Evolutionary conservation across 2,113 vertebrate species (phyloP).

Genomic region (Puffinus mauretanicus): DNA sequence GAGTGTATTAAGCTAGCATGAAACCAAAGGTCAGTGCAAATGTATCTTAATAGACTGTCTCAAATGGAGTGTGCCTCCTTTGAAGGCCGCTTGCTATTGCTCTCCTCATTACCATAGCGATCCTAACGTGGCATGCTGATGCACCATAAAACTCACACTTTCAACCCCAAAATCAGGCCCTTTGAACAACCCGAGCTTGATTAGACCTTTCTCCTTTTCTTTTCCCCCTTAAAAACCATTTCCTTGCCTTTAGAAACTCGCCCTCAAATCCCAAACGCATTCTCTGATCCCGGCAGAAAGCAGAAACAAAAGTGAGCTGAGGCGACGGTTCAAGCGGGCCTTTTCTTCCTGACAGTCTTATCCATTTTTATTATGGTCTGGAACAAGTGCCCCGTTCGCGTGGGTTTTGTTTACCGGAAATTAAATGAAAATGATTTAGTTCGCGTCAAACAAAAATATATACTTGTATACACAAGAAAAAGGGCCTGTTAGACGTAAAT

Average conservation of each 20-base stretch:
- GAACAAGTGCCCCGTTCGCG: constrained; percentile 82
- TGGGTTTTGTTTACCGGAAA: constrained; percentile 86
- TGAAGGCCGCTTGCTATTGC: constrained; percentile 82
- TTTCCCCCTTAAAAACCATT: constrained; percentile 83
- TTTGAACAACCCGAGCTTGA: constrained; percentile 87
- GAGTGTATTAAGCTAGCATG: constrained; percentile 83
- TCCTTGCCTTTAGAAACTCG: constrained; percentile 85
- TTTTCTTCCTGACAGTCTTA: constrained; percentile 81
- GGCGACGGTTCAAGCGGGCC: constrained; percentile 78
- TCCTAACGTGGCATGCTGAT: constrained; percentile 82
- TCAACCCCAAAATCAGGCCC: constrained; percentile 83
- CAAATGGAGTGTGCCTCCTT: constrained; percentile 84
- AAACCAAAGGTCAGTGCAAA: constrained; percentile 86
- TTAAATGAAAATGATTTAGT: constrained; percentile 84
- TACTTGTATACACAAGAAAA: constrained; percentile 80
- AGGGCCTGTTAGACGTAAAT: constrained; percentile 87
- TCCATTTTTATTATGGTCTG: constrained; percentile 82
- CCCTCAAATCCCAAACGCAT: constrained; percentile 82
- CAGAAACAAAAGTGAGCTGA: constrained; percentile 82
- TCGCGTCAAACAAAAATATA: constrained; percentile 80
- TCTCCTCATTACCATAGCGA: constrained; percentile 85
- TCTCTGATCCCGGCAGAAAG: constrained; percentile 84
- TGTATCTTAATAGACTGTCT: constrained; percentile 89
- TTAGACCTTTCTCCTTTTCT: constrained; percentile 87
- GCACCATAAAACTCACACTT: constrained; percentile 87